A percentile compares a stretch with the other conserved stretches of the same genome.
Evolutionary conservation across 1,140 invertebrate genomes (phyloP).

Genomic region (Dinoponera quadriceps): DNA sequence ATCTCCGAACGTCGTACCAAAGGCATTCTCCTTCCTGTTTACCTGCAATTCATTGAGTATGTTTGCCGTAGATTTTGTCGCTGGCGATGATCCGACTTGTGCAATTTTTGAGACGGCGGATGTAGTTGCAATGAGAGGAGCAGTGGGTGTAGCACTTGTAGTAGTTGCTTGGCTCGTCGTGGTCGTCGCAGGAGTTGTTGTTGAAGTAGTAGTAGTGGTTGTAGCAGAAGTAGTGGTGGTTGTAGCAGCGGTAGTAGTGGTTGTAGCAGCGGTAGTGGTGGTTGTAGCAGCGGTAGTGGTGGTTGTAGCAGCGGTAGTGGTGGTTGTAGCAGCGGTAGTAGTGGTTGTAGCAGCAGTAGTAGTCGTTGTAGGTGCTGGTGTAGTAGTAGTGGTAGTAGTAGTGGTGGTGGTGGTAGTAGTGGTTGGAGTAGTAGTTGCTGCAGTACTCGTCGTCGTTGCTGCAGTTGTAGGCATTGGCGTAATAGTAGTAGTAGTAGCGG

Average conservation of each 20-base stretch:
- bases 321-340: conserved; percentile 60
- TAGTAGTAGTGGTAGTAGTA: conserved; percentile 49
- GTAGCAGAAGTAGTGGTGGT: conserved; percentile 33
- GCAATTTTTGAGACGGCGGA: neutral
- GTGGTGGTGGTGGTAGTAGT: conserved; percentile 50
- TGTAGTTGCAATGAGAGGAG: conserved; percentile 29
- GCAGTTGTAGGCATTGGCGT: conserved; percentile 56
- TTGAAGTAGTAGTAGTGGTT: conserved; percentile 1
- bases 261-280: neutral
- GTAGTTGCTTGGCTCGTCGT: conserved; percentile 34
- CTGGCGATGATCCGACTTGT: neutral
- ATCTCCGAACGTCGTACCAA: conserved; percentile 82
- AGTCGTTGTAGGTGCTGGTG: conserved; percentile 56
- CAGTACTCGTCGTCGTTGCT: conserved; percentile 54
- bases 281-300: conserved; percentile 54
- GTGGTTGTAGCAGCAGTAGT: conserved; percentile 51
- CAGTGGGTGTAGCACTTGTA: conserved; percentile 51
- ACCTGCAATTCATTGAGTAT: neutral
- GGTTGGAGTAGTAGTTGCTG: conserved; percentile 58
- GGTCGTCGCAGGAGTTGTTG: conserved; percentile 12
- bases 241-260: conserved; percentile 43
- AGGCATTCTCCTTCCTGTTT: conserved; percentile 76
- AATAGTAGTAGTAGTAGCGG: neutral
- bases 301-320: conserved; percentile 38
- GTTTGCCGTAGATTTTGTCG: conserved; percentile 1